Percentiles rank a stretch among this genome's conserved stretches.
These are phyloP conservation scores for Valencia hispanica DNA, from an alignment of 2,797 vertebrate genomes.

Conservation along the genomic window DNA sequence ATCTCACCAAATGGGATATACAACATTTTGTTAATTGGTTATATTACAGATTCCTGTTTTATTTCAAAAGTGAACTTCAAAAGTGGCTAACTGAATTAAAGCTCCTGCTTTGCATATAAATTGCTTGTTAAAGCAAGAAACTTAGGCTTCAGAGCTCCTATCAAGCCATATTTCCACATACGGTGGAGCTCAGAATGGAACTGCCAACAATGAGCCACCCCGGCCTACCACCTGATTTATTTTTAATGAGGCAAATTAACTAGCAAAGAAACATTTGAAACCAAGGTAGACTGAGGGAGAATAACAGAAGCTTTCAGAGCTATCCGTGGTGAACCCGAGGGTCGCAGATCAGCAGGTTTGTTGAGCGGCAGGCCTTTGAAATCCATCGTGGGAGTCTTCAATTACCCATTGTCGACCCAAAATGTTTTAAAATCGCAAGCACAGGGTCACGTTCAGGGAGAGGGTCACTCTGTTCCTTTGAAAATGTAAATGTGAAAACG, in stretches of 20 bases:
- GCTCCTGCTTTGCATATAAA: slow-evolving; percentile 3
- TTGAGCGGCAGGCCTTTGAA: slow-evolving; percentile 65
- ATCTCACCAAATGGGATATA: neutral
- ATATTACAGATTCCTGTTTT: neutral
- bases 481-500: slow-evolving; percentile 12
- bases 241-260: slow-evolving; percentile 22
- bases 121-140: slow-evolving; percentile 1
- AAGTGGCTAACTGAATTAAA: neutral
- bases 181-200: neutral
- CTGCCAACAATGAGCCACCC: slow-evolving; percentile 1
- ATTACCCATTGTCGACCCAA: slow-evolving; percentile 47
- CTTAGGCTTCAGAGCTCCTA: neutral
- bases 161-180: slow-evolving; percentile 1
- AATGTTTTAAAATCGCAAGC: slow-evolving; percentile 46
- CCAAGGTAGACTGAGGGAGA: slow-evolving; percentile 56
- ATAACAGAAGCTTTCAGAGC: slow-evolving; percentile 67
- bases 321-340: slow-evolving; percentile 56
- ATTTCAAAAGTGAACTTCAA: slow-evolving; percentile 1
- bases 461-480: slow-evolving; percentile 21
- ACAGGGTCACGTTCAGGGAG: slow-evolving; percentile 24
- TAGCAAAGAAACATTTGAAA: slow-evolving; percentile 7
- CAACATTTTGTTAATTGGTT: neutral
- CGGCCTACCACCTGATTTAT: neutral
- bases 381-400: slow-evolving; percentile 59
- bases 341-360: slow-evolving; percentile 64